Evolutionary conservation across 2,797 vertebrate genomes (phyloP), one percentile per base, ranked within the genome.

Genomic region (Merluccius polli): DNA sequence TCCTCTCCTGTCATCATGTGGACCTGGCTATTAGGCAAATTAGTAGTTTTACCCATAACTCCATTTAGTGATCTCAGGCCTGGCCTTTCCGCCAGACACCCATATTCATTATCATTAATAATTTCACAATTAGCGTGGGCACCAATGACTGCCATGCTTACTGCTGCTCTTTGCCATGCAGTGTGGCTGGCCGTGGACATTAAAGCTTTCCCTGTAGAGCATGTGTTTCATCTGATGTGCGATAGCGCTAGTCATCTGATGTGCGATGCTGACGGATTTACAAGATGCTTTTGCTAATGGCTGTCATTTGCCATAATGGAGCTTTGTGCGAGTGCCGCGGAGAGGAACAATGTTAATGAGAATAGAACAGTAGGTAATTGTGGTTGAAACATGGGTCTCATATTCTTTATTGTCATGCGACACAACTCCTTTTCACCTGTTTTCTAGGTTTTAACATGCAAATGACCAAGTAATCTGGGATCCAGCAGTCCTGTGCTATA

Each of bases 81-180:
- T 18, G 73, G 82, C 87, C 79, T 87, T 79, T 75, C 81, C 44
- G n/a, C 15, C 4, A 68, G 78, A 70, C 74, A 70, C 72, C 36
- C 67, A 67, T 79, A 77, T 72, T 82, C 82, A 85, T 85, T 80
- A 82, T 86, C 77, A 65, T 73, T 74, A 69, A 74, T 79, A 36
- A 85, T 84, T 76, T 83, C 33, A 72, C 44, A 71, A 72, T 67
- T 18, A 21, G 70, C 69, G 77, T 82, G 79, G 69, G 75, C 52
- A 31, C 30, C 29, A 5, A 67, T 27, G 65, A 71, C 70, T 79
- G 70, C 27, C 65, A 27, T 69, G 69, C 74, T 77, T 79, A 78
- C 67, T 29, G 27, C 63, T 33, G 5, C 71, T 73, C 41, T 72
- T 74, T 38, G 52, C 36, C 11, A n/a, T 36, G 30, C 11, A 68